Evolutionary conservation across 1,140 invertebrate genomes (phyloP).

Genomic region (Pectinophora gossypiella): DNA sequence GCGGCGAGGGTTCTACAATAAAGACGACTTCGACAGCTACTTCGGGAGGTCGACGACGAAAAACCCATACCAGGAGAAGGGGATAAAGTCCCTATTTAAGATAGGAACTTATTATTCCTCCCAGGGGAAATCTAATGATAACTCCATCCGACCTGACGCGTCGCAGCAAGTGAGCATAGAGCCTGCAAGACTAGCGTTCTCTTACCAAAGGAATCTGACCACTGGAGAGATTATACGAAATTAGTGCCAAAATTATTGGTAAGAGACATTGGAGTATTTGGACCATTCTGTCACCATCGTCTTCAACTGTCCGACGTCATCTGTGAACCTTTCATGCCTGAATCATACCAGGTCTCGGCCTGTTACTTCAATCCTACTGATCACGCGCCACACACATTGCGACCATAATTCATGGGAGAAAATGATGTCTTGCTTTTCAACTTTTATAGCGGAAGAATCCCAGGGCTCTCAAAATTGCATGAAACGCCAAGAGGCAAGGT

Average conservation of each 20-base stretch:
- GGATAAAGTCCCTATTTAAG: conserved; percentile 52
- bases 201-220: conserved; percentile 60
- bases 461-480: too few species aligned
- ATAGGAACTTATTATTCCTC: conserved; percentile 59
- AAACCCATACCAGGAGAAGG: conserved; percentile 51
- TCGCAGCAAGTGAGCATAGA: conserved; percentile 69
- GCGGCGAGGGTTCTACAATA: conserved; percentile 57
- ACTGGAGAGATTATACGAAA: conserved; percentile 38
- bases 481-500: too few species aligned
- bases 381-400: too few species aligned
- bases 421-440: too few species aligned
- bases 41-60: conserved; percentile 61
- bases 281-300: conserved; percentile 22
- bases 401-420: too few species aligned
- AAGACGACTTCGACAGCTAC: conserved; percentile 58
- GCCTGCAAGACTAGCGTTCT: conserved; percentile 53
- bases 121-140: conserved; percentile 54
- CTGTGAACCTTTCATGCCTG: conserved; percentile 18
- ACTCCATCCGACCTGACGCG: conserved; percentile 65
- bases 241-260: conserved; percentile 55
- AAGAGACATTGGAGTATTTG: conserved; percentile 32
- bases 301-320: conserved; percentile 27
- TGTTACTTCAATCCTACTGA: too few species aligned
- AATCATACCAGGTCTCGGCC: too few species aligned
- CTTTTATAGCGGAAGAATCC: too few species aligned